Percentiles rank a stretch among this genome's conserved stretches.
phyloP scores from a whole-genome alignment of 2,888 invertebrate species.

The Orthosia gothica region DNA sequence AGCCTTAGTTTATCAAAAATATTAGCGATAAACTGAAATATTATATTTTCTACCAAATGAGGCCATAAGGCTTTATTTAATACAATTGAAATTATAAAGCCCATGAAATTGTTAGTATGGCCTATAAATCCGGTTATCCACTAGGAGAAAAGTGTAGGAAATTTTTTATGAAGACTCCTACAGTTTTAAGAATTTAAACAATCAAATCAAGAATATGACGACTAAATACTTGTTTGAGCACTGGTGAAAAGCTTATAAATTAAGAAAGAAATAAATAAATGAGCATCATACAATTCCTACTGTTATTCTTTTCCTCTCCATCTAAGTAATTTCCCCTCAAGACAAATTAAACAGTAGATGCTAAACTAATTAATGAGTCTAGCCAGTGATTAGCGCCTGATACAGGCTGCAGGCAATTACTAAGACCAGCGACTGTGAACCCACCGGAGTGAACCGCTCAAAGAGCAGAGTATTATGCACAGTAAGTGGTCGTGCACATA shows the following conservation, averaged over 20 bases:
- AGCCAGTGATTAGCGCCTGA: slow-evolving; percentile 57
- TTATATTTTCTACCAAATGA: slow-evolving; percentile 11
- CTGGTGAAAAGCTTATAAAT: background rate
- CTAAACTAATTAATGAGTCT: slow-evolving; percentile 45
- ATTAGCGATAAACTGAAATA: slow-evolving; percentile 21
- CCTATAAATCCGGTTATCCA: background rate
- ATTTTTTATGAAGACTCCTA: background rate
- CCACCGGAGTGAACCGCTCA: slow-evolving; percentile 27
- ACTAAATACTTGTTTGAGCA: background rate
- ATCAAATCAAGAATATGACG: background rate
- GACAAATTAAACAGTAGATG: slow-evolving; percentile 37
- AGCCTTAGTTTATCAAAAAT: slow-evolving; percentile 35
- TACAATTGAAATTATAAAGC: slow-evolving; percentile 10
- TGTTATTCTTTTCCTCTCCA: background rate
- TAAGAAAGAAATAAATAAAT: too few relatives aligned
- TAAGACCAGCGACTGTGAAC: slow-evolving; percentile 25
- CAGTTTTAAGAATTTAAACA: too few relatives aligned
- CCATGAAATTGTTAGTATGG: slow-evolving; percentile 18
- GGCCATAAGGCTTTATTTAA: background rate
- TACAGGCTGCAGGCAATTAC: slow-evolving; percentile 53
- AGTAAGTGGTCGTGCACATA: too few relatives aligned
- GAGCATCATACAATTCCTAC: too few relatives aligned
- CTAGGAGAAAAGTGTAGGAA: background rate
- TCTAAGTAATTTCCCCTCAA: slow-evolving; percentile 1
- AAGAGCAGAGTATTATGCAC: slow-evolving; percentile 4